Evolutionary conservation across 2,113 vertebrate species (phyloP), one percentile per base, ranked within the genome.

Genomic region (Osmerus eperlanus): DNA sequence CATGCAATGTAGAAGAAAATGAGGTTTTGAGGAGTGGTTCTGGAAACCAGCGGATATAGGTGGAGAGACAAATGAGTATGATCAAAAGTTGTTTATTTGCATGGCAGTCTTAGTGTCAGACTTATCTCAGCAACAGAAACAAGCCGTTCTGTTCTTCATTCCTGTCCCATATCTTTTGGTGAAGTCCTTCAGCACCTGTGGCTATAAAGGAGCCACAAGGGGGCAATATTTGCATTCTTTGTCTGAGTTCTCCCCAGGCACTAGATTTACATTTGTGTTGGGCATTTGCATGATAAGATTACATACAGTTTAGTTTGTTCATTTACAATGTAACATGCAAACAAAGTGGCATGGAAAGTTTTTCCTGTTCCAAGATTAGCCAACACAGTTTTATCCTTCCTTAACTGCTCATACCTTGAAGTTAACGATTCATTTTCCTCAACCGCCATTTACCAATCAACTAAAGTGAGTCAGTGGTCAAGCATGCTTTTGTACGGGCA

Each of bases 161-260:
- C 23, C 64, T 61, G 78, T 79, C 77, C 83, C 81, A 78, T 56
- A 75, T 3, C 9, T 47, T 12, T 7, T 47, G 41, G 41, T 1
- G 9, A 47, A 47, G 41, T 70, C 51, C 59, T 82, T 52, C 65
- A 76, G 59, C 78, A 78, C 82, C 75, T 84, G 82, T 72, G 83
- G 85, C 76, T 77, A 71, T 71, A 71, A 68, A 76, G 8, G 16
- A 67, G 76, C 96, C 97, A 98, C 96, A 94, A 97, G 97, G 95
- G 95, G 97, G 96, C 97, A 96, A 94, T 95, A 91, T 91, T 93
- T 93, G 93, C 93, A 90, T 89, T 96, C 94, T 96, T 92, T 89
- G 79, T 91, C 90, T 92, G 84, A 84, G 75, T 81, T 72, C 66
- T 87, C 82, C 81, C 72, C 61, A 69, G 70, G 79, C 85, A 65